A percentile compares a stretch with the other conserved stretches of the same genome.
Evolutionary conservation across 2,797 vertebrate genomes (phyloP).

Genomic region (Smutsia temminckii): DNA sequence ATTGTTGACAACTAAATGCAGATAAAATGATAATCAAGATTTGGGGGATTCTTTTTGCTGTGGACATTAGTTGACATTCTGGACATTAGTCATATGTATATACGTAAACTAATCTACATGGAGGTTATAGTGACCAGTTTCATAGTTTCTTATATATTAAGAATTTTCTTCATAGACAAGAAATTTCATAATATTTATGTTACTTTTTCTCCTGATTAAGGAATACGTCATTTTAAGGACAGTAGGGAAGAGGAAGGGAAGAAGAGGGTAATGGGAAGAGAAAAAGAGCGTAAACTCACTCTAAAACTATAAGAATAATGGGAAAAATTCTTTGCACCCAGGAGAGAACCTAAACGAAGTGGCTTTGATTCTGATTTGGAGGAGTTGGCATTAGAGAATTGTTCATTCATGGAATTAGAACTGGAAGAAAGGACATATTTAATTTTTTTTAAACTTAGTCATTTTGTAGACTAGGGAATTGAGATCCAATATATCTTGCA

Average conservation of each 20-base stretch:
- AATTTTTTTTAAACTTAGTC: not conserved
- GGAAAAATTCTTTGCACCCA: not conserved
- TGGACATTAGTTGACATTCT: slow-evolving; percentile 8
- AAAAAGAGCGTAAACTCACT: not conserved
- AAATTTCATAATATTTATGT: not conserved
- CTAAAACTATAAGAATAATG: not conserved
- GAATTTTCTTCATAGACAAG: not conserved
- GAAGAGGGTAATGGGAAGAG: not conserved
- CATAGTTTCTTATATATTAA: not conserved
- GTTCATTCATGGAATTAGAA: not conserved
- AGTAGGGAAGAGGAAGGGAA: not conserved
- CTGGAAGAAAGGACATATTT: not conserved
- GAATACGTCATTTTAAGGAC: slow-evolving; percentile 15
- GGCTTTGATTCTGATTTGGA: not conserved
- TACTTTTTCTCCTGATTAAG: slow-evolving; percentile 14
- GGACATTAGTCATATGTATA: not conserved
- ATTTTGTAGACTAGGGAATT: not conserved
- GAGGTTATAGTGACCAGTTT: not conserved
- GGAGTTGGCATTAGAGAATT: not conserved
- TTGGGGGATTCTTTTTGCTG: slow-evolving; percentile 12
- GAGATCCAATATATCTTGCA: not conserved
- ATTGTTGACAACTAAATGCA: not conserved
- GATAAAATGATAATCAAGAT: not conserved
- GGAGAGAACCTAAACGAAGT: not conserved
- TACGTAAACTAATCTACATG: not conserved